Percentiles rank a stretch among this genome's conserved stretches.
phyloP scores from a whole-genome alignment of 2,888 invertebrate genomes.

The Augiades crinisus region DNA sequence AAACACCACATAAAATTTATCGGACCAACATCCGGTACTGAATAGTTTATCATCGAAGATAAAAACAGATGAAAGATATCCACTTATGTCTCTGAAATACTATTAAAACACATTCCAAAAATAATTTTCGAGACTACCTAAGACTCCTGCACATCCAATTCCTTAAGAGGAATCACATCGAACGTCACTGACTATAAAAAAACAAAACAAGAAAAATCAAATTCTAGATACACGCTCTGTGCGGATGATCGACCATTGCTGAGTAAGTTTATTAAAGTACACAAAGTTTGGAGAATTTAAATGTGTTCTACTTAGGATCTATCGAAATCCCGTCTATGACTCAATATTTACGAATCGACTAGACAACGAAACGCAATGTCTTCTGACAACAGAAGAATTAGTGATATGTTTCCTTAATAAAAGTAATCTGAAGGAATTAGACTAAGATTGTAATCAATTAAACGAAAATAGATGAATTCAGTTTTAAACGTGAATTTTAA shows the following conservation, averaged over 20 bases:
- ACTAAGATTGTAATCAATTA: too few species aligned
- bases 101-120: constrained; percentile 28
- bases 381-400: too few species aligned
- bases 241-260: constrained; percentile 6
- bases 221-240: constrained; percentile 16
- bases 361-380: too few species aligned
- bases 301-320: too few species aligned
- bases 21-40: constrained; percentile 8
- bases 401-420: too few species aligned
- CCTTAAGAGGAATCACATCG: constrained; percentile 16
- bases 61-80: constrained; percentile 12
- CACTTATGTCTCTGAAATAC: constrained; percentile 20
- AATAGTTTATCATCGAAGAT: constrained; percentile 13
- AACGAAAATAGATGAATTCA: too few species aligned
- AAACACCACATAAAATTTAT: constrained; percentile 17
- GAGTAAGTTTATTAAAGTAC: not conserved
- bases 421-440: too few species aligned
- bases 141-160: constrained; percentile 16
- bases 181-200: constrained; percentile 10
- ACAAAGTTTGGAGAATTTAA: too few species aligned
- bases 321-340: too few species aligned
- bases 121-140: constrained; percentile 27
- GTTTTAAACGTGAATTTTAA: too few species aligned
- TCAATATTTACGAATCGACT: too few species aligned
- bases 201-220: constrained; percentile 18